Evolutionary conservation across 2,888 invertebrate genomes (phyloP).

Genomic region (Apeira syringaria): DNA sequence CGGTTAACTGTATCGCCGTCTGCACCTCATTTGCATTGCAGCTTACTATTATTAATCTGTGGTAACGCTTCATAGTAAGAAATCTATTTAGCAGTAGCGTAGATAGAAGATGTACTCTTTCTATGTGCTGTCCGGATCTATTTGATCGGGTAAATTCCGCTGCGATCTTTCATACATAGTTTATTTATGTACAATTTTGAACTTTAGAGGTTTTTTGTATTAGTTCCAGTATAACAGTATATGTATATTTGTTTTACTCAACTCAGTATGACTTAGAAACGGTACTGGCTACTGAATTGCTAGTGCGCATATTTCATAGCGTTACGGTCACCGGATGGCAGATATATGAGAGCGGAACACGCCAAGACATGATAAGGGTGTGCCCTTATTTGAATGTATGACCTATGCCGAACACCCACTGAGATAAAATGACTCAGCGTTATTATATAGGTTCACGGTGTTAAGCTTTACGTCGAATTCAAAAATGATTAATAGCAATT

Average conservation of each 20-base stretch:
- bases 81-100: too few species aligned
- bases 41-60: not conserved
- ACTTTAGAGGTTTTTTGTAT: too few species aligned
- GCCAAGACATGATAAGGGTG: slow-evolving; percentile 43
- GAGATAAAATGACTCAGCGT: slow-evolving; percentile 1
- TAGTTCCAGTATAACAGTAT: too few species aligned
- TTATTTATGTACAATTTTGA: too few species aligned
- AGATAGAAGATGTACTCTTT: too few species aligned
- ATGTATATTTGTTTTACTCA: too few species aligned
- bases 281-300: slow-evolving; percentile 25
- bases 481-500: too few species aligned
- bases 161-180: too few species aligned
- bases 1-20: not conserved
- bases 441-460: too few species aligned
- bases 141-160: too few species aligned
- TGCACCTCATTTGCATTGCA: not conserved
- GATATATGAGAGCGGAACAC: slow-evolving; percentile 50
- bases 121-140: too few species aligned
- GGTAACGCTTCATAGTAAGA: not conserved
- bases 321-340: slow-evolving; percentile 21
- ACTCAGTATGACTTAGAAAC: slow-evolving; percentile 1
- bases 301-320: slow-evolving; percentile 30
- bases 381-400: slow-evolving; percentile 26
- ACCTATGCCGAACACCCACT: slow-evolving; percentile 9
- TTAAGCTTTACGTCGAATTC: too few species aligned